Base-by-base conservation (phyloP, 2,797 vertebrate species). In the Pipistrellus kuhlii region DNA sequence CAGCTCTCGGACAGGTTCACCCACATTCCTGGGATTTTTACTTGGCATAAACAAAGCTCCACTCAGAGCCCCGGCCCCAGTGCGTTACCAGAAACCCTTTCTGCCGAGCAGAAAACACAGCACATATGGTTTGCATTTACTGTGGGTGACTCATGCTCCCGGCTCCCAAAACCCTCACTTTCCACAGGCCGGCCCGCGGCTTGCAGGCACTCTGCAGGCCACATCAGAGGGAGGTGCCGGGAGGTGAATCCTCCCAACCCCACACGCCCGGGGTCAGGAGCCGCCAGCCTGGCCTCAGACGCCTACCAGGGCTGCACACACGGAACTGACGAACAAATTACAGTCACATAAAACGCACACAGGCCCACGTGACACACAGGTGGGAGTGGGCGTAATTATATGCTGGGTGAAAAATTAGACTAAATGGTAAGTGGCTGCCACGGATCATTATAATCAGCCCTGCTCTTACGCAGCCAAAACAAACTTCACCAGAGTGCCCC, bases 121-220 rank as follows among this genome's bases (percentile, higher is more conserved):
- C 88, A 93, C 97, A 98, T 96, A 97, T 96, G 98, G 97, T 97
- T 98, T 95, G 93, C 96, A 97, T 98, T 98, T 97, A 96, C 97
- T 97, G 97, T 89, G 89, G 96, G 96, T 98, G 97, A 98, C 96
- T 98, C 98, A 98, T 87, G 94, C 88, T 96, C 93, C 73, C 91
- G 96, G 96, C 90, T 93, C 93, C 96, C 59, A 38, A 96, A 96
- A 97, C 95, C 96, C 96, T 94, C 95, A 92, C 95, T 95, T 97
- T 97, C 97, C 97, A 96, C 96, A 95, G 93, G 77, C 96, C 55
- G 12, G 90, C 87, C 94, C 88, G 91, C 87, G 97, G 73, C 91
- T 85, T 96, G 88, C 93, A 97, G 96, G 93, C 97, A 96, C 92
- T 94, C 95, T 93, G 91, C 93, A 97, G 97, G 96, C 97, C 98